Evolutionary conservation across 2,797 vertebrate species (phyloP).

Genomic region (Gorsachius magnificus): DNA sequence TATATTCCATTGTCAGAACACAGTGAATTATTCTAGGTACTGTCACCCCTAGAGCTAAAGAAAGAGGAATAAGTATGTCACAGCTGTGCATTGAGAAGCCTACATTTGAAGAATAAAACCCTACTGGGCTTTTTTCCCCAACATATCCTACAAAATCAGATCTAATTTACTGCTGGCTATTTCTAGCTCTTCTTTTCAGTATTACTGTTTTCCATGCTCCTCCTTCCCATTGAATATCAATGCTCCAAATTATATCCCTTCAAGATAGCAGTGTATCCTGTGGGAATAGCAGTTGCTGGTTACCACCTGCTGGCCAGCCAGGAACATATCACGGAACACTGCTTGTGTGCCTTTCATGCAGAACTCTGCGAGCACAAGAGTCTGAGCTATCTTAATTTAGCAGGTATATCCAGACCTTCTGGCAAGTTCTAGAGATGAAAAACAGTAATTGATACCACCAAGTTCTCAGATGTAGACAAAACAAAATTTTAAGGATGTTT

Average conservation of each 20-base stretch:
- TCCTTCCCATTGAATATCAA: background rate
- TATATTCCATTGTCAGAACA: background rate
- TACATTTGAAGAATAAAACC: background rate
- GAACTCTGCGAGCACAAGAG: background rate
- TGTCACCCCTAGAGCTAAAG: background rate
- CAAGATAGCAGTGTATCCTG: fast-evolving
- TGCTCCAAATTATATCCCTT: background rate
- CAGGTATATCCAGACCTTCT: background rate
- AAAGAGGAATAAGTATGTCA: background rate
- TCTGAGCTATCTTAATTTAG: background rate
- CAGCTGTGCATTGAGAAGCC: background rate
- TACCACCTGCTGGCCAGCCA: background rate
- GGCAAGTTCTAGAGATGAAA: background rate
- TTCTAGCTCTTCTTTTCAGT: background rate
- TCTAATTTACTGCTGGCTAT: background rate
- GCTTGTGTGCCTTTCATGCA: background rate
- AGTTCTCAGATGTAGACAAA: background rate
- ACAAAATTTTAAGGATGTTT: background rate
- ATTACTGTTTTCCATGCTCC: background rate
- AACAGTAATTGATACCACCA: background rate
- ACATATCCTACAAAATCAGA: background rate
- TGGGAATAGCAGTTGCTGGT: background rate
- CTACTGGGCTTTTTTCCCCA: background rate
- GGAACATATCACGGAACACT: background rate
- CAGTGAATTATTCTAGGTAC: background rate